phyloP scores from a whole-genome alignment of 2,113 vertebrate genomes.

The Todiramphus chloris region DNA sequence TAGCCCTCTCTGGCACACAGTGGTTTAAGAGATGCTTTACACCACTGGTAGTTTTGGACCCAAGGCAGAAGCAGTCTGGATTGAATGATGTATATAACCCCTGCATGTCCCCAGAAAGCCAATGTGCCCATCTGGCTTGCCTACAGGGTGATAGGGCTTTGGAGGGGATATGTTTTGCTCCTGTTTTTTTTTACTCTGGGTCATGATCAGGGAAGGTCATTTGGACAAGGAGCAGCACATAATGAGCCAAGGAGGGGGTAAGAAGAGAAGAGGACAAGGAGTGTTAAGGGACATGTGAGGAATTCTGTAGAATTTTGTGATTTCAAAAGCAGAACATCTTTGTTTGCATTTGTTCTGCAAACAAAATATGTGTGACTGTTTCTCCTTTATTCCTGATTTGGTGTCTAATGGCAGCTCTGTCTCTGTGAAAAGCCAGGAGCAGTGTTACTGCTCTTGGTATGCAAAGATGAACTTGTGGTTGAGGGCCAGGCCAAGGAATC shows the following conservation, averaged over 20 bases:
- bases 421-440: neutral
- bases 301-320: neutral
- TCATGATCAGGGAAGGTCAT: neutral
- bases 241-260: neutral
- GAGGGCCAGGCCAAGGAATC: constrained; percentile 24
- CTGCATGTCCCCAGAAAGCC: neutral
- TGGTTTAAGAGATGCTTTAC: neutral
- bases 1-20: neutral
- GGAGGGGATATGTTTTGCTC: neutral
- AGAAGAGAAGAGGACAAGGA: neutral
- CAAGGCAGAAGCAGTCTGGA: fast-evolving
- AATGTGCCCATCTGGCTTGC: neutral
- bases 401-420: neutral
- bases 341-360: neutral
- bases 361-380: neutral
- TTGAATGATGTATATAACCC: neutral
- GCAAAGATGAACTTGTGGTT: neutral
- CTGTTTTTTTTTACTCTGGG: neutral
- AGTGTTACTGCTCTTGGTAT: neutral
- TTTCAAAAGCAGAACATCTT: neutral
- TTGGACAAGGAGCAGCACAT: neutral
- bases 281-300: neutral
- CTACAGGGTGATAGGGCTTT: neutral
- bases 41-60: neutral
- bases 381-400: neutral